Conservation (phyloP, 2,888 invertebrate genomes). For the Oligia latruncula region DNA sequence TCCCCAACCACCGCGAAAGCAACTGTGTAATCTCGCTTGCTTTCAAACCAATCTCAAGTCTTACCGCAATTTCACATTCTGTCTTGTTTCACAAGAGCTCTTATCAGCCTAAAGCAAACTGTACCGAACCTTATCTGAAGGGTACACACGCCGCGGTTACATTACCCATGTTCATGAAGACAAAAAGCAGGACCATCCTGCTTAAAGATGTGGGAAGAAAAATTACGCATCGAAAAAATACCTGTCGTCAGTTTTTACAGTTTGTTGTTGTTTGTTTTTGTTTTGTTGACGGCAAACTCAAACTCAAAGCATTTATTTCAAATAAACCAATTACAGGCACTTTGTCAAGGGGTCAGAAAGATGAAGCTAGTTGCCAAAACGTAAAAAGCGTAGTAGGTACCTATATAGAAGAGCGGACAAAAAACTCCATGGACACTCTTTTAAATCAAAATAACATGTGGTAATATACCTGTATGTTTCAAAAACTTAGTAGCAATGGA, state of each 20-base stretch:
- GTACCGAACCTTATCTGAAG: slow-evolving; percentile 50
- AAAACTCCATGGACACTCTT: too few species aligned
- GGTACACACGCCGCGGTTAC: slow-evolving; percentile 33
- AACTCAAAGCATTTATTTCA: too few species aligned
- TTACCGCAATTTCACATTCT: slow-evolving; percentile 38
- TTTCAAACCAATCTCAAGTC: slow-evolving; percentile 13
- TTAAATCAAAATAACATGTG: slow-evolving; percentile 2
- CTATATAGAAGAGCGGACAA: too few species aligned
- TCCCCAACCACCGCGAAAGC: background rate
- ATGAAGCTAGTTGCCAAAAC: too few species aligned
- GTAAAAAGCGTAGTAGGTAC: too few species aligned
- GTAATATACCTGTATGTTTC: background rate
- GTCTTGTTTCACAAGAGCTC: slow-evolving; percentile 43
- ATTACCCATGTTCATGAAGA: slow-evolving; percentile 6
- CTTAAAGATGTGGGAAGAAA: background rate
- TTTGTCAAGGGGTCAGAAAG: too few species aligned
- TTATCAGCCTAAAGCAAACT: slow-evolving; percentile 46
- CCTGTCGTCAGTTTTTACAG: background rate
- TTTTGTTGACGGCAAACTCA: slow-evolving; percentile 1
- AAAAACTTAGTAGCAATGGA: background rate
- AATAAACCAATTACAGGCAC: too few species aligned
- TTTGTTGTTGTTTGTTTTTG: too few species aligned
- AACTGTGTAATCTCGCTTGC: slow-evolving; percentile 6
- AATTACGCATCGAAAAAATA: background rate
- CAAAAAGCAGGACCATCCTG: slow-evolving; percentile 22